Base-by-base conservation (phyloP, 2,888 invertebrate species). In the Sceliomorpha sp. region DNA sequence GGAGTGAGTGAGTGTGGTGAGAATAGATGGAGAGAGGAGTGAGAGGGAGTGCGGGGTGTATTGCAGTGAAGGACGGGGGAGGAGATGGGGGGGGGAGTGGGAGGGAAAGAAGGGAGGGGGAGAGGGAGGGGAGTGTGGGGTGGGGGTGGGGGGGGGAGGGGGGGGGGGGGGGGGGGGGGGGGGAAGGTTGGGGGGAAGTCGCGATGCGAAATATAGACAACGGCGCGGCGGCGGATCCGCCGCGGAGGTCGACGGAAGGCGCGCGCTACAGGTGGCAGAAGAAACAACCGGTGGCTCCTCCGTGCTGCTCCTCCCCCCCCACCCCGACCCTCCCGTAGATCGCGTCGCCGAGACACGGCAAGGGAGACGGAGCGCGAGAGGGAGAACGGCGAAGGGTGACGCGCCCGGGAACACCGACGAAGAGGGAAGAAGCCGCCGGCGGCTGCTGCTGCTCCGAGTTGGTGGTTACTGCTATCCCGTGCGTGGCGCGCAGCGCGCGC, bases 261-360 rank as follows among this genome's bases (percentile, higher is more conserved):
- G 69, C 70, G 69, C 60, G 75, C 77, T 66, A 77, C 73, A 80
- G 80, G 81, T 81, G 79, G 74, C 69, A 67, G 47, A 51, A n/a
- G n/a, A n/a, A n/a, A 45, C 53, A 40, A 51, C 45, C 36, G 51
- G 42, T 59, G 59, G 60, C 50, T 60, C 56, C 44, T 34, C 31
- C 24, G 27, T 59, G 47, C 62, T 51, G 44, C 50, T 40, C 48
- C 45, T 48, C n/a, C n/a, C n/a, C n/a, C n/a, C n/a, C n/a, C n/a
- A n/a, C n/a, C n/a, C n/a, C n/a, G n/a, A n/a, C n/a, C n/a, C n/a
- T n/a, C n/a, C n/a, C n/a, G n/a, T 63, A 20, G 47, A 47, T 20
- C n/a, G 32, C 27, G 42, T 15, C 26, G 44, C 20, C 9, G 40
- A 29, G 47, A 48, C 40, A 50, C 50, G 50, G 50, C 34, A 50